Percentiles rank a stretch among this genome's conserved stretches.
Evolutionary conservation across 2,113 vertebrate species (phyloP).

Genomic region (Clarias batrachus): DNA sequence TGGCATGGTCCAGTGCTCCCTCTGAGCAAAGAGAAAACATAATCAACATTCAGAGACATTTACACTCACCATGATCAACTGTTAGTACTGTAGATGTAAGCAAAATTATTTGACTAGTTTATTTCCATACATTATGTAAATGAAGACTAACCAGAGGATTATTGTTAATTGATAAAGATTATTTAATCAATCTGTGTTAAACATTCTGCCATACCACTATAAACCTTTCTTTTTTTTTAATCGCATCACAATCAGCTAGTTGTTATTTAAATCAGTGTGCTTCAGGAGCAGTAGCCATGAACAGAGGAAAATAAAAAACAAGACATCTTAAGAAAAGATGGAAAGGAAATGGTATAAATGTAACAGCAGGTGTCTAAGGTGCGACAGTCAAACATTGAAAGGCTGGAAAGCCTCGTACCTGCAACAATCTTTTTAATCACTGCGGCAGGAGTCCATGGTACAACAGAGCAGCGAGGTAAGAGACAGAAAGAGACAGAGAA

Average conservation of each 20-base stretch:
- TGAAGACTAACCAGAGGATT: not conserved
- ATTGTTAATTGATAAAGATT: not conserved
- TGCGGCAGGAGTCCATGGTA: slow-evolving; percentile 60
- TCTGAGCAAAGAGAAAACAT: slow-evolving; percentile 71
- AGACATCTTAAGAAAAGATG: not conserved
- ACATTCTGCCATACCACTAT: not conserved
- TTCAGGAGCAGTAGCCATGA: not conserved
- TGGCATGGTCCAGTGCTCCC: slow-evolving; percentile 84
- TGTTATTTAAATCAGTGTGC: not conserved
- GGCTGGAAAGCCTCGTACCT: slow-evolving; percentile 54
- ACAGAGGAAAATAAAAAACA: not conserved
- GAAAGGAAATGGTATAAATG: not conserved
- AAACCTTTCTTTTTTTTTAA: not conserved
- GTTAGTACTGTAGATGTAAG: not conserved
- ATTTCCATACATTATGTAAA: not conserved
- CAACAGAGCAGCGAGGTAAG: slow-evolving; percentile 48
- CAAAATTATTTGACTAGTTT: not conserved
- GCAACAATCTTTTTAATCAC: slow-evolving; percentile 66
- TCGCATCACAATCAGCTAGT: not conserved
- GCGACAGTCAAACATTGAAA: not conserved
- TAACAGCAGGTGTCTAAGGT: not conserved
- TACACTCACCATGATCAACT: not conserved
- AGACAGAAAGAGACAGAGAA: slow-evolving; percentile 44
- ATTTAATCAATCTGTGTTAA: not conserved
- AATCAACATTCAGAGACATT: not conserved